Base-by-base conservation (phyloP, 92 coral and sea anemone genomes). In the Ricordea florida region DNA sequence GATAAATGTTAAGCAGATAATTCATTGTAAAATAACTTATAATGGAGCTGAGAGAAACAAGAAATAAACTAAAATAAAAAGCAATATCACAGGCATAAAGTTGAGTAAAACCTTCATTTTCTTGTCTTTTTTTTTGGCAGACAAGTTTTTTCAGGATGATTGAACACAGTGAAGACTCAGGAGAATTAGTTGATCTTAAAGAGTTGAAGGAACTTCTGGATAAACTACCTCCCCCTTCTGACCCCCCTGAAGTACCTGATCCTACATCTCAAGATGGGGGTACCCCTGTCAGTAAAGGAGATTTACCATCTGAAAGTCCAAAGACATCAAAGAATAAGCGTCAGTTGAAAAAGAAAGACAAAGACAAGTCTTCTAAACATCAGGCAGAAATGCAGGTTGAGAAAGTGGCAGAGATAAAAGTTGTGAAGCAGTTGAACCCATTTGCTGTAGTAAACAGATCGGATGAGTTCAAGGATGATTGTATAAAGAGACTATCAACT, bases 131-230 rank as follows among this genome's bases (percentile, higher is more conserved):
- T 6, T 55, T 15, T 55, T 25, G 17, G 14, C 5, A 87, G 92
- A 81, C 72, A 32, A 57, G 74, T 22, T 87, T 82, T 62, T 24
- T 87, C 38, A 74, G 62, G 25, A 87, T 87, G 92, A 45, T 81
- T 11, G 71, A 74, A n/a, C 46, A 47, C 35, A 61, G 80, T 68
- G 88, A 87, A 67, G 81, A 72, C 28, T 70, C 46, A 27, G 28
- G 28, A 45, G 71, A 73, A 8, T 37, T 74, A 33, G 58, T 76
- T 26, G 61, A 81, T 51, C 72, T 29, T 4, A 20, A 74, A 57
- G 76, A 60, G 53, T 43, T 87, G 25, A 43, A 64, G 21, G 81
- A 74, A 6, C 23, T 87, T 3, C 71, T 87, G 50, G 57, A 57
- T 26, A 29, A 32, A 3, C 74, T 86, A 43, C 91, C 91, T 37